Evolutionary conservation across 1,140 invertebrate species (phyloP).

Genomic region (Polyergus mexicanus): DNA sequence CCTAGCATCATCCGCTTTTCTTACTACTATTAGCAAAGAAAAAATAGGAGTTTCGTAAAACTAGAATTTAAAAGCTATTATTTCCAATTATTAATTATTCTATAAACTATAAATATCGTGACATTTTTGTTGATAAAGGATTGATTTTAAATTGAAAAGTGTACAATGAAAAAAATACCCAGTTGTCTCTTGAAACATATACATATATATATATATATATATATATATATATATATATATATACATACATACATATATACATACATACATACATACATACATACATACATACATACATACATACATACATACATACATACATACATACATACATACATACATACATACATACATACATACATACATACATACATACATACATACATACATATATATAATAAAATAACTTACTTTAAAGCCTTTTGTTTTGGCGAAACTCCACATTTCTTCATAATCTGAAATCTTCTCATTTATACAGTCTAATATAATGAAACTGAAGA

Average conservation of each 20-base stretch:
- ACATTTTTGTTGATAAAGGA: neutral
- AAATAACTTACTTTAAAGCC: slow-evolving; percentile 93
- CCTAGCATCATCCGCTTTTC: too few relatives aligned
- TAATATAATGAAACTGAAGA: slow-evolving; percentile 97
- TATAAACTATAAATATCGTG: neutral
- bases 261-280: neutral
- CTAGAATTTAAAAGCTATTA: too few relatives aligned
- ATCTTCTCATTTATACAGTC: slow-evolving; percentile 95
- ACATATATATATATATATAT: neutral
- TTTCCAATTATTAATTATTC: too few relatives aligned
- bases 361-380: neutral
- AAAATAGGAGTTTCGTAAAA: too few relatives aligned
- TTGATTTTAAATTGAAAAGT: neutral
- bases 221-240: neutral
- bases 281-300: neutral
- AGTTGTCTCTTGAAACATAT: neutral
- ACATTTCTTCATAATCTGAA: slow-evolving; percentile 94
- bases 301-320: neutral
- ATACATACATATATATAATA: neutral
- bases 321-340: neutral
- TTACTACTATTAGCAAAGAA: too few relatives aligned
- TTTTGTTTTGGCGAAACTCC: slow-evolving; percentile 94
- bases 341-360: neutral
- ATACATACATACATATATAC: neutral
- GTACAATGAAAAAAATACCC: neutral